phyloP scores from a whole-genome alignment of 2,888 invertebrate species.

The Acanthopleura granulata region DNA sequence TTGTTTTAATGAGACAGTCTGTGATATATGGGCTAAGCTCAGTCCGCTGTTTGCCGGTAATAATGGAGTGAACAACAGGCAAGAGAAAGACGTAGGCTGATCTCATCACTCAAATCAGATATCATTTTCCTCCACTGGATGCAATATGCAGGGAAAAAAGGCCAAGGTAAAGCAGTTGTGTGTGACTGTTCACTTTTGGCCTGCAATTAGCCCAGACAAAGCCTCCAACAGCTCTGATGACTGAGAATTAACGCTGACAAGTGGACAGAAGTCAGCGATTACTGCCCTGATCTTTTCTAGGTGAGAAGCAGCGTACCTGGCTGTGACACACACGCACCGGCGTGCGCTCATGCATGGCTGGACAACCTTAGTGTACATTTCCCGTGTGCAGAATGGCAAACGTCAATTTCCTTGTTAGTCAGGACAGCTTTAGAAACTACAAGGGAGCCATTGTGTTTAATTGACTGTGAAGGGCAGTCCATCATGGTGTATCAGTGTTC shows the following conservation, averaged over 20 bases:
- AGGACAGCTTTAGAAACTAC: too few species aligned
- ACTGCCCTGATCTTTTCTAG: background rate
- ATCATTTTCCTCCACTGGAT: background rate
- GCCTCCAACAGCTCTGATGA: background rate
- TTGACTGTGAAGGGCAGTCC: too few species aligned
- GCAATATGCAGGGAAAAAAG: background rate
- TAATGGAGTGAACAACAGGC: too few species aligned
- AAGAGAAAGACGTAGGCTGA: too few species aligned
- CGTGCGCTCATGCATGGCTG: conserved; percentile 14
- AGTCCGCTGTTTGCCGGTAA: too few species aligned
- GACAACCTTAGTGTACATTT: background rate
- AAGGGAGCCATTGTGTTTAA: too few species aligned
- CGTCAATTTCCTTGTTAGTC: conserved; percentile 11
- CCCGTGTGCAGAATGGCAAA: conserved; percentile 7
- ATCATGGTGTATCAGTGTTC: too few species aligned
- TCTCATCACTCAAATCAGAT: too few species aligned
- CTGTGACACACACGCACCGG: background rate
- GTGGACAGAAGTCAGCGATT: conserved; percentile 3
- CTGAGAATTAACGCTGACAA: conserved; percentile 6
- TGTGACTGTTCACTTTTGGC: conserved; percentile 1
- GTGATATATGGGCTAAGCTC: too few species aligned
- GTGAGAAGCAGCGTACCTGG: conserved; percentile 2
- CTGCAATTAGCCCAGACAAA: background rate
- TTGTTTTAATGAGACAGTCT: too few species aligned
- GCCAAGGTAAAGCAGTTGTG: conserved; percentile 12